These are phyloP conservation scores for Semnornis frantzii DNA, from an alignment of 2,113 vertebrate genomes.

Conservation along the genomic window DNA sequence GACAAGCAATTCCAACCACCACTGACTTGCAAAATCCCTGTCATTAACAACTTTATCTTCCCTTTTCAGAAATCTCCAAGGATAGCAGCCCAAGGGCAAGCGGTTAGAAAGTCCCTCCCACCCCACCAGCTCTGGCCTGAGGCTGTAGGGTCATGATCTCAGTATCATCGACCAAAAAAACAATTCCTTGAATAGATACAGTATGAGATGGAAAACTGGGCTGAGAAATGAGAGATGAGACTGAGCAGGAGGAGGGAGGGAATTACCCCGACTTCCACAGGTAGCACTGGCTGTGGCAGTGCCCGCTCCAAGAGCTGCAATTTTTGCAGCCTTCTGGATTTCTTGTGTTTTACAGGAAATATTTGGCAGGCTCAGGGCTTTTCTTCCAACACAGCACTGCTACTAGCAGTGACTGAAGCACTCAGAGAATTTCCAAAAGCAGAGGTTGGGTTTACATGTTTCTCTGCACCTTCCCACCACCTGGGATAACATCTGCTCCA, in stretches of 20 bases:
- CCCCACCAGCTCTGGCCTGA: background rate
- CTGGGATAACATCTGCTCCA: background rate
- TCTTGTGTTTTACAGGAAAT: background rate
- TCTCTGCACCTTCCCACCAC: background rate
- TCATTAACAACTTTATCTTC: background rate
- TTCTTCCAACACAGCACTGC: background rate
- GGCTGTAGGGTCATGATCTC: background rate
- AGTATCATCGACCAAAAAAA: background rate
- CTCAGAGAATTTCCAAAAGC: background rate
- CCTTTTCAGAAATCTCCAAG: background rate
- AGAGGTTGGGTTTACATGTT: background rate
- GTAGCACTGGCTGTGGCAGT: background rate
- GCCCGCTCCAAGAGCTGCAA: background rate
- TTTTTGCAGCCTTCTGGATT: background rate
- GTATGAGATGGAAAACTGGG: background rate
- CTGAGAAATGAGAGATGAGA: background rate
- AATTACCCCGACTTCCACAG: fast-evolving
- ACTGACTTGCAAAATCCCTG: background rate
- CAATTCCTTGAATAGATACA: background rate
- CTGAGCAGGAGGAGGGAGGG: background rate
- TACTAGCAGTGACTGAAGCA: background rate
- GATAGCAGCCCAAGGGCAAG: background rate
- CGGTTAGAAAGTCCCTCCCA: background rate
- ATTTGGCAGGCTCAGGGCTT: background rate
- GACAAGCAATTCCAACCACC: background rate